Conservation (phyloP, 1,140 invertebrate species). For the Drosophila biarmipes region DNA sequence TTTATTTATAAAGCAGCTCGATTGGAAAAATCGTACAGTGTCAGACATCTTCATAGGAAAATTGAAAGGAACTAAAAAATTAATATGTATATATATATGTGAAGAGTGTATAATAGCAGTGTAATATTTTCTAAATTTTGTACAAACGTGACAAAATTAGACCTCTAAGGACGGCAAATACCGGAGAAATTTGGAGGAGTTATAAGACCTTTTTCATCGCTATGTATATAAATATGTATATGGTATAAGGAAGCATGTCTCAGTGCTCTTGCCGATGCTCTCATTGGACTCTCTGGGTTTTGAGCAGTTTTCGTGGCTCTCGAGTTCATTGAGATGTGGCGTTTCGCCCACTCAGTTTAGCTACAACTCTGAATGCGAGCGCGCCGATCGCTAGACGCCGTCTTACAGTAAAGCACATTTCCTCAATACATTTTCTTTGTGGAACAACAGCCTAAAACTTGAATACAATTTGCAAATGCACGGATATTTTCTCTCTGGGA, state of each 20-base stretch:
- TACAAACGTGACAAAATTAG: not conserved
- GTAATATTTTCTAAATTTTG: too few relatives aligned
- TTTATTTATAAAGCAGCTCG: conserved; percentile 20
- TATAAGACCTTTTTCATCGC: conserved; percentile 5
- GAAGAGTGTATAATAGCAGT: too few relatives aligned
- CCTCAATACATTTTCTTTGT: conserved; percentile 13
- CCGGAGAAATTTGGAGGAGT: not conserved
- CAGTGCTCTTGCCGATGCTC: conserved; percentile 12
- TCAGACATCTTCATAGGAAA: not conserved
- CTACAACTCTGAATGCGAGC: conserved; percentile 33
- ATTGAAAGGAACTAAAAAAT: not conserved
- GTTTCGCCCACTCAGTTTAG: conserved; percentile 36
- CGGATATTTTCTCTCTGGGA: conserved; percentile 17
- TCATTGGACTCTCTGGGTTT: conserved; percentile 15
- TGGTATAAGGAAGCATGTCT: conserved; percentile 22
- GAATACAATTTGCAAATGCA: conserved; percentile 2
- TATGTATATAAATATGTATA: conserved; percentile 15
- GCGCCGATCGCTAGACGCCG: conserved; percentile 30
- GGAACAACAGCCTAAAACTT: conserved; percentile 11
- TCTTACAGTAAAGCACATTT: conserved; percentile 25
- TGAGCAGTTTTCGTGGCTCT: conserved; percentile 28
- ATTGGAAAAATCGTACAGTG: not conserved
- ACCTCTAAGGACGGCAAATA: not conserved
- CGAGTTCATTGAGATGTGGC: conserved; percentile 12
- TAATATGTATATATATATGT: too few relatives aligned